Evolutionary conservation across 2,888 invertebrate species (phyloP).

Genomic region (Ophraella communa): DNA sequence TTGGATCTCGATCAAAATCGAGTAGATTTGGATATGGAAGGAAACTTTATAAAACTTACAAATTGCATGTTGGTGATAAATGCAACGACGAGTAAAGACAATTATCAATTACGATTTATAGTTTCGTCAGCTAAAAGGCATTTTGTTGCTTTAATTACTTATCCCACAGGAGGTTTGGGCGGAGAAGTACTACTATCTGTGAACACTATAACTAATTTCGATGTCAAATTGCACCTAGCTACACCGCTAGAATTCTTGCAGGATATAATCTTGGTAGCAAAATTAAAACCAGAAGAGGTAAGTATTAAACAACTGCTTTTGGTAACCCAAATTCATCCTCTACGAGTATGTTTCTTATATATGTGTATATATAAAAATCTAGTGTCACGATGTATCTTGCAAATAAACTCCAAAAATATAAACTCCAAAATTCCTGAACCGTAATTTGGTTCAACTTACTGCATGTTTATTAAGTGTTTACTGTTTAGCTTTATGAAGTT

Average conservation of each 20-base stretch:
- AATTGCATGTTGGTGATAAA: slow-evolving; percentile 79
- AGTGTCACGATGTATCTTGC: no score
- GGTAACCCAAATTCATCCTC: no score
- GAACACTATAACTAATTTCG: slow-evolving; percentile 70
- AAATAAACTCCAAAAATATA: no score
- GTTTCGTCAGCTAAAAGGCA: slow-evolving; percentile 74
- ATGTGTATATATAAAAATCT: no score
- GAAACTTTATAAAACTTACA: slow-evolving; percentile 67
- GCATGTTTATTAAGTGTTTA: no score
- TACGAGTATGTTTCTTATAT: no score
- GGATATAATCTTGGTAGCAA: slow-evolving; percentile 69
- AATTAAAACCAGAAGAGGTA: slow-evolving; percentile 71
- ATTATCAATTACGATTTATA: slow-evolving; percentile 74
- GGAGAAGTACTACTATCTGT: slow-evolving; percentile 71
- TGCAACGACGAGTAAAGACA: slow-evolving; percentile 75
- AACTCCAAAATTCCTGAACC: no score
- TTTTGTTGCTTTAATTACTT: slow-evolving; percentile 75
- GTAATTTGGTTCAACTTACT: no score
- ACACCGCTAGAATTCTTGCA: slow-evolving; percentile 76
- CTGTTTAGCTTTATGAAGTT: no score
- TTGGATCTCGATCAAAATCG: slow-evolving; percentile 75
- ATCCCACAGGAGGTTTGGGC: slow-evolving; percentile 74
- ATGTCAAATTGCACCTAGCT: slow-evolving; percentile 75
- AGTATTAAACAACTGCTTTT: slow-evolving; percentile 36
- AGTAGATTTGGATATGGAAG: slow-evolving; percentile 71